Evolutionary conservation across 2,113 vertebrate species (phyloP).

Genomic region (Fulmarus glacialis): DNA sequence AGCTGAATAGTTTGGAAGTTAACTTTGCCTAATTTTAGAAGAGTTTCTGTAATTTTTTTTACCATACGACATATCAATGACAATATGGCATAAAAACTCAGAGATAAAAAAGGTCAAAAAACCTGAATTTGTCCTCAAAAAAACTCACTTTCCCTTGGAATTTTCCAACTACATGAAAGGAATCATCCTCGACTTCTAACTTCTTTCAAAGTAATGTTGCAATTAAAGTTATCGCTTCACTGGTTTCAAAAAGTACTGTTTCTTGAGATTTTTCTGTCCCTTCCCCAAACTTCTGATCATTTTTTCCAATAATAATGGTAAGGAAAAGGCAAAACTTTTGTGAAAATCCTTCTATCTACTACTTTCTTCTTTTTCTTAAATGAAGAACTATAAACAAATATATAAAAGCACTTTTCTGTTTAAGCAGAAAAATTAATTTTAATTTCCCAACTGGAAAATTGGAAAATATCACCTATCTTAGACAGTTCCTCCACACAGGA

Average conservation of each 20-base stretch:
- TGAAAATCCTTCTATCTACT: not conserved
- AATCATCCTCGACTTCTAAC: not conserved
- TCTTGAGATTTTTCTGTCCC: not conserved
- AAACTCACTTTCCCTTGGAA: not conserved
- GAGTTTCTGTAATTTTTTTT: not conserved
- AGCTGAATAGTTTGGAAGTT: not conserved
- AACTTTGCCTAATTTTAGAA: not conserved
- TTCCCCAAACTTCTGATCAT: not conserved
- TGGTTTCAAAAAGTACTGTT: not conserved
- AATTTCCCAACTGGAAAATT: not conserved
- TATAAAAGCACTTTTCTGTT: not conserved
- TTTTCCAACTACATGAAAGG: not conserved
- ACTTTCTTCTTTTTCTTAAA: not conserved
- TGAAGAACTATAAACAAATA: not conserved
- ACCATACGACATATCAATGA: rapidly evolving
- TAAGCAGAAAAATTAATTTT: not conserved
- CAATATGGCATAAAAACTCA: not conserved
- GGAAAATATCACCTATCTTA: not conserved
- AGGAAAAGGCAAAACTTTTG: not conserved
- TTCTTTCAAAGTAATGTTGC: not conserved
- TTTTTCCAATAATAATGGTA: not conserved
- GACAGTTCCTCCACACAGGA: not conserved
- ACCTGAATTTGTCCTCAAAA: not conserved
- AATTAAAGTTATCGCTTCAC: not conserved
- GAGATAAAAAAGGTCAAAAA: not conserved